Conservation (phyloP, 2,888 invertebrate genomes). For the Hirudinaria manillensis region DNA sequence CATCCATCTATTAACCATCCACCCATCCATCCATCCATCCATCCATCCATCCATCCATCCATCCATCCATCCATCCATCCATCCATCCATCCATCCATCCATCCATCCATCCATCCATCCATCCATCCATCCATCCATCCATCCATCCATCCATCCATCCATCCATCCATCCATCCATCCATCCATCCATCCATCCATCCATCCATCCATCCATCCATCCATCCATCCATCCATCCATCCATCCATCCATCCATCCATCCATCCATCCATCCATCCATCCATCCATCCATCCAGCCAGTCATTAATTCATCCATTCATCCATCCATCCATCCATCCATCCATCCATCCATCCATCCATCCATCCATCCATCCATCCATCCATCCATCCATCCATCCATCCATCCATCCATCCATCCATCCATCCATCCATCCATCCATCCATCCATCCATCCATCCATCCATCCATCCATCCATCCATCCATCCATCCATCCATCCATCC, state of each 20-base stretch:
- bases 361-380: not conserved
- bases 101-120: too few relatives aligned
- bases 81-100: not conserved
- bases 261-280: not conserved
- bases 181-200: too few relatives aligned
- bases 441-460: not conserved
- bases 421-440: not conserved
- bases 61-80: not conserved
- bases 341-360: not conserved
- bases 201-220: not conserved
- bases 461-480: too few relatives aligned
- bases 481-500: too few relatives aligned
- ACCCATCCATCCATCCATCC: not conserved
- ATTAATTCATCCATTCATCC: not conserved
- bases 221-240: not conserved
- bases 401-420: too few relatives aligned
- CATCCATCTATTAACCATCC: too few relatives aligned
- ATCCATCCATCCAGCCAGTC: not conserved
- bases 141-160: too few relatives aligned
- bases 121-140: too few relatives aligned
- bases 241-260: not conserved
- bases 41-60: not conserved
- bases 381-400: too few relatives aligned
- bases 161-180: too few relatives aligned
- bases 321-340: not conserved